These are phyloP conservation scores for Scomberomorus guttatus DNA, from an alignment of 2,797 vertebrate genomes.

Conservation along the genomic window DNA sequence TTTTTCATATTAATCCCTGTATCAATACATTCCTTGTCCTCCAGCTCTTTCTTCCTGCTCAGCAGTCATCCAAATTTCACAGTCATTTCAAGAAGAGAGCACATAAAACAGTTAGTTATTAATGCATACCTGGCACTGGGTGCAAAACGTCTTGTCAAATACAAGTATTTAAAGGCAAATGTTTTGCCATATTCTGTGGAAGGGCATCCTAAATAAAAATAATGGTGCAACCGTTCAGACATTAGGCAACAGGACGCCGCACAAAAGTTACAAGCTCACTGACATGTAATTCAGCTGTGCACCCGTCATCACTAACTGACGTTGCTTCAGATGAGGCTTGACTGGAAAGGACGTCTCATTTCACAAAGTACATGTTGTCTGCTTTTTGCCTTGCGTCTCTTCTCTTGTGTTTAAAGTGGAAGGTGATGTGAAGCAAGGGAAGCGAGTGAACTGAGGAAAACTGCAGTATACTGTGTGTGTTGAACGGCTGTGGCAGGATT, in stretches of 20 bases:
- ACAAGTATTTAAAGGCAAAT: slow-evolving; percentile 10
- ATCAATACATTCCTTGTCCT: background rate
- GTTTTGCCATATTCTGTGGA: background rate
- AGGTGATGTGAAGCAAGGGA: background rate
- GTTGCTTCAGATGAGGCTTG: slow-evolving; percentile 8
- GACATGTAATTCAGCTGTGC: slow-evolving; percentile 25
- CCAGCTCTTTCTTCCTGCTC: slow-evolving; percentile 2
- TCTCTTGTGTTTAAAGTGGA: background rate
- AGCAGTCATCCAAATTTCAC: background rate
- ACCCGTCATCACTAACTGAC: slow-evolving; percentile 19
- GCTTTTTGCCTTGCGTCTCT: background rate
- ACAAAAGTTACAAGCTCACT: slow-evolving; percentile 19
- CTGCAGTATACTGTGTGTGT: background rate
- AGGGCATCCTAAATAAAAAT: slow-evolving; percentile 16
- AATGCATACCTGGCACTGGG: background rate
- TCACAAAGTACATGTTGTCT: slow-evolving; percentile 11
- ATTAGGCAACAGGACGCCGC: background rate
- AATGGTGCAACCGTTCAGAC: background rate
- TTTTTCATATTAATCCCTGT: background rate
- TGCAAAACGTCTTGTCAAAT: slow-evolving; percentile 7
- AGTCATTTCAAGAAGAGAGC: background rate
- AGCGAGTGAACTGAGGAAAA: background rate
- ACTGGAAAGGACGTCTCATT: slow-evolving; percentile 34
- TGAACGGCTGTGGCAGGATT: background rate
- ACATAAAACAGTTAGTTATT: slow-evolving; percentile 4